Conservation (phyloP, 2,113 vertebrate genomes). For the Tympanuchus pallidicinctus region DNA sequence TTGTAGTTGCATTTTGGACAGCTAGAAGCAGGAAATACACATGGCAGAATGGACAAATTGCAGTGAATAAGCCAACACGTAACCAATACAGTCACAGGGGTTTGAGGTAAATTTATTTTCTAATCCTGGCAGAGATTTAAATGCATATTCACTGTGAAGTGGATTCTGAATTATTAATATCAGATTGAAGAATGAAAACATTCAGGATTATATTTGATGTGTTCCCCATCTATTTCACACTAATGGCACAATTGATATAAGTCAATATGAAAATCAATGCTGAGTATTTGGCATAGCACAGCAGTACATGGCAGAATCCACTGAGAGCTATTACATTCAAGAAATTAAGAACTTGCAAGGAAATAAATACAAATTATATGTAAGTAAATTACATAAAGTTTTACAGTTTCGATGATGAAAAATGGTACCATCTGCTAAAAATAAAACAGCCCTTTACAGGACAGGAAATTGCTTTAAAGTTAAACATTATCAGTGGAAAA, state of each 20-base stretch:
- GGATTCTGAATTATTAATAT: constrained; percentile 60
- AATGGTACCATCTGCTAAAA: constrained; percentile 48
- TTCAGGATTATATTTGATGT: constrained; percentile 15
- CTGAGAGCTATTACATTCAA: constrained; percentile 8
- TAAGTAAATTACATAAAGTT: constrained; percentile 47
- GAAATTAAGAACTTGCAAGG: constrained; percentile 46
- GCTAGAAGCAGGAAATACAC: background rate
- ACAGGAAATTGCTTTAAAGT: constrained; percentile 49
- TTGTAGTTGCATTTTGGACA: background rate
- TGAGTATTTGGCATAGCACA: constrained; percentile 38
- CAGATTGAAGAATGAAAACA: constrained; percentile 51
- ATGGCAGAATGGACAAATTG: background rate
- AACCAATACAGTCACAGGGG: background rate
- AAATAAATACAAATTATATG: constrained; percentile 56
- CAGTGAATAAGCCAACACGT: background rate
- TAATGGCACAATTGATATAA: constrained; percentile 56
- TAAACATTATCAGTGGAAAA: constrained; percentile 9
- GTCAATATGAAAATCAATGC: constrained; percentile 62
- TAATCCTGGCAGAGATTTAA: constrained; percentile 8
- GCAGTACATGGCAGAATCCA: constrained; percentile 2
- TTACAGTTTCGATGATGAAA: constrained; percentile 45
- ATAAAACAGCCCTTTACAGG: constrained; percentile 23
- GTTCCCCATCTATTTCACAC: constrained; percentile 39
- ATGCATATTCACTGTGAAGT: constrained; percentile 27
- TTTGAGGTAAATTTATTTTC: constrained; percentile 10